Conservation (phyloP, 2,113 vertebrate genomes). For the Nothoprocta perdicaria region DNA sequence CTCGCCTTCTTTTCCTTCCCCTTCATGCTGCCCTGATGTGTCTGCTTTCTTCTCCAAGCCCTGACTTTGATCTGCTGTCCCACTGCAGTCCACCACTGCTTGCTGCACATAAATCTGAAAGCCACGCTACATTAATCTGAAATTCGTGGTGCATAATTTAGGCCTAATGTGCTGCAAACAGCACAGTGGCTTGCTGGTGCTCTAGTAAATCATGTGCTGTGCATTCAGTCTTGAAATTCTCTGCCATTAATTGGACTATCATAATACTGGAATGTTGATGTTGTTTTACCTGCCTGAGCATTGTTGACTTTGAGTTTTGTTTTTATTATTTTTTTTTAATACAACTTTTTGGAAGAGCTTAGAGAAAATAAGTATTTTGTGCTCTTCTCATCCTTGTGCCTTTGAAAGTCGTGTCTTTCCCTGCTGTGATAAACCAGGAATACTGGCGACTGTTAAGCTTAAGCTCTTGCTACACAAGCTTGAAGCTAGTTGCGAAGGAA, state of each 20-base stretch:
- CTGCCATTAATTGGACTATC: not conserved
- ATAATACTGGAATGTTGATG: not conserved
- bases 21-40: accelerated
- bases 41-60: not conserved
- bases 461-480: slow-evolving; percentile 50
- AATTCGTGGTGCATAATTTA: not conserved
- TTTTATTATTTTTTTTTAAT: slow-evolving; percentile 38
- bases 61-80: not conserved
- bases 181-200: not conserved
- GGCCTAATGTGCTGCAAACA: not conserved
- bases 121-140: not conserved
- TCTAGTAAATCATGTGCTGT: not conserved
- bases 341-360: not conserved
- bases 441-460: slow-evolving; percentile 28
- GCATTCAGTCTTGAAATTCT: not conserved
- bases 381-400: slow-evolving; percentile 6
- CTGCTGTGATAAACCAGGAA: slow-evolving; percentile 52
- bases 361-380: not conserved
- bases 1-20: not conserved
- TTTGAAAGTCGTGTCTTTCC: slow-evolving; percentile 43
- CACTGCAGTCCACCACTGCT: not conserved
- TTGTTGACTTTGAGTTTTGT: slow-evolving; percentile 15
- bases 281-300: not conserved
- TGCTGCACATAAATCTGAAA: not conserved
- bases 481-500: slow-evolving; percentile 39